Percentiles rank a stretch among this genome's conserved stretches.
Evolutionary conservation across 2,888 invertebrate genomes (phyloP).

Genomic region (Cosmia trapezina): DNA sequence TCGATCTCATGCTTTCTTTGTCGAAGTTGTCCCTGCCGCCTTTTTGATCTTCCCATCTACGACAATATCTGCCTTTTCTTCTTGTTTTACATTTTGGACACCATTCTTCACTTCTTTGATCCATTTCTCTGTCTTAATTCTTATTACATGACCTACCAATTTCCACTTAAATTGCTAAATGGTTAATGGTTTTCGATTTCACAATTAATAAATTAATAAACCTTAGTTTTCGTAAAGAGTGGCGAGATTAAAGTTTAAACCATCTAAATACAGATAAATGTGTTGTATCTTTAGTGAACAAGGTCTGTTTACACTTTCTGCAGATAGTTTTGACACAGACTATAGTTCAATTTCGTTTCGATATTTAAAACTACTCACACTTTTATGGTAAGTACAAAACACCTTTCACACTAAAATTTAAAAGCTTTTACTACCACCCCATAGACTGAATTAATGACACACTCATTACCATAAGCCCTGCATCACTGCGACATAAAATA

Average conservation of each 20-base stretch:
- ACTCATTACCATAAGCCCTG: constrained; percentile 71
- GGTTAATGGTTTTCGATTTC: neutral
- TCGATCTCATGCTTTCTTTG: too few species aligned
- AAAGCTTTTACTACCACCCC: constrained; percentile 63
- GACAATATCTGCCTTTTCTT: too few species aligned
- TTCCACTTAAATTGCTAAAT: too few species aligned
- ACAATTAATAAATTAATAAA: neutral
- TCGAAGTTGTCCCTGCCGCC: too few species aligned
- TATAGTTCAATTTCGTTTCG: neutral
- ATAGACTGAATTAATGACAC: constrained; percentile 61
- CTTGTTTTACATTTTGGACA: too few species aligned
- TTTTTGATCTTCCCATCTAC: too few species aligned
- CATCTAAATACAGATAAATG: neutral
- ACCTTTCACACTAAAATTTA: constrained; percentile 52
- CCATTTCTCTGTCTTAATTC: too few species aligned
- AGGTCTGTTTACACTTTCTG: neutral
- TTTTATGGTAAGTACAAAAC: constrained; percentile 22
- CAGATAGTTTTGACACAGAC: neutral
- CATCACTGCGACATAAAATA: constrained; percentile 69
- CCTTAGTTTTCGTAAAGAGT: neutral
- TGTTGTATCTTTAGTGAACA: neutral
- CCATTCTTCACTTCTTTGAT: too few species aligned
- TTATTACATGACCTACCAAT: too few species aligned
- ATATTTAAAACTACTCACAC: constrained; percentile 34
- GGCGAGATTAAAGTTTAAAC: neutral